These are phyloP conservation scores for Osmerus eperlanus DNA, from an alignment of 2,113 vertebrate genomes.

Conservation along the genomic window DNA sequence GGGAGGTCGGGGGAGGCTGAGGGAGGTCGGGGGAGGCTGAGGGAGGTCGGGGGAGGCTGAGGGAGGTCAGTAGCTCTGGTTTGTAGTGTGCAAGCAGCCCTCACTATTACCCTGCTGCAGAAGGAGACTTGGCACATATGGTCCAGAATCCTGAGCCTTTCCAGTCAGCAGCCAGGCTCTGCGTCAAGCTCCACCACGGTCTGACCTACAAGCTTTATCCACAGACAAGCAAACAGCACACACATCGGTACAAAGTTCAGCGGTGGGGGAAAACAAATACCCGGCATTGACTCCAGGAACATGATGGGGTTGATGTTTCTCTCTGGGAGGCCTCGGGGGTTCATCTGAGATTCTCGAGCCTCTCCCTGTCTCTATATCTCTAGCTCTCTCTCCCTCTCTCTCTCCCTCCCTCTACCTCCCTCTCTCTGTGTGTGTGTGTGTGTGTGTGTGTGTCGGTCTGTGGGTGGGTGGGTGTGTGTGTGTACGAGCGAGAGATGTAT, in stretches of 20 bases:
- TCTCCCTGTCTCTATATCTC: conserved; percentile 15
- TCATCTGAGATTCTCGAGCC: conserved; percentile 40
- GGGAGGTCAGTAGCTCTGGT: conserved; percentile 8
- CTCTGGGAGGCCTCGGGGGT: conserved; percentile 34
- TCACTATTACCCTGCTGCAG: conserved; percentile 12
- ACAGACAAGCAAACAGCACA: conserved; percentile 44
- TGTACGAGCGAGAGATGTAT: too few species aligned
- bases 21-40: not conserved
- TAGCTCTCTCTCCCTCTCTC: too few species aligned
- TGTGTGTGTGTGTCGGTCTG: not conserved
- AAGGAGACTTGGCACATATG: conserved; percentile 5
- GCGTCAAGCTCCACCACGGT: conserved; percentile 39
- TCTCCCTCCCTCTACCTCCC: not conserved
- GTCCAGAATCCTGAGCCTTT: conserved; percentile 42
- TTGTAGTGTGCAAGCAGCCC: conserved; percentile 8
- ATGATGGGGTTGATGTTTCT: conserved; percentile 58
- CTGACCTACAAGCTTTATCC: conserved; percentile 54
- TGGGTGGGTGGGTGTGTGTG: not conserved
- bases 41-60: not conserved
- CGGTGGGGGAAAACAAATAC: conserved; percentile 40
- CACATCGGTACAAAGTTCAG: conserved; percentile 37
- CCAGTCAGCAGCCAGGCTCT: conserved; percentile 54
- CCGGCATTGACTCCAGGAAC: conserved; percentile 62
- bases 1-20: not conserved
- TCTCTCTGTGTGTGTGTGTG: not conserved